Conservation (phyloP, 2,113 vertebrate genomes). For the Abramis brama region DNA sequence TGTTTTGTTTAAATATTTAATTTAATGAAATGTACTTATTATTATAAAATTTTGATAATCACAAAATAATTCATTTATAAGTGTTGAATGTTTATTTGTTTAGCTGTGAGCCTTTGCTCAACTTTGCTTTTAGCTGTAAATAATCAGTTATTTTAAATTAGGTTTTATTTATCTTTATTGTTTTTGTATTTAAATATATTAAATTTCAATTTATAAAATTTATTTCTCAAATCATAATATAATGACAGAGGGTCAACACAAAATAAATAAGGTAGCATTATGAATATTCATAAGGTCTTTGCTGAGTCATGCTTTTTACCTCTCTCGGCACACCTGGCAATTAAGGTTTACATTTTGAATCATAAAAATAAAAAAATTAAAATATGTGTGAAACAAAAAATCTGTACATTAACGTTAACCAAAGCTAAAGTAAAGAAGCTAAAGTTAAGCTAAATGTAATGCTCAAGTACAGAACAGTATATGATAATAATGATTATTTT, state of each 20-base stretch:
- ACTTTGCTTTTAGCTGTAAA: background rate
- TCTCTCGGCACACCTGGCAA: background rate
- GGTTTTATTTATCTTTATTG: too few species aligned
- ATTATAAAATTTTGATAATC: background rate
- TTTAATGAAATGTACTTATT: background rate
- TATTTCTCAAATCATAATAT: background rate
- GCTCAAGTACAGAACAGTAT: background rate
- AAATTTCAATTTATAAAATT: background rate
- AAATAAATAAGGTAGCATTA: background rate
- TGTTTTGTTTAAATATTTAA: background rate
- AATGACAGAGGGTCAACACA: background rate
- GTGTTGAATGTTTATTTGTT: too few species aligned
- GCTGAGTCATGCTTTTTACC: conserved; percentile 5
- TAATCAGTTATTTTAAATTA: too few species aligned
- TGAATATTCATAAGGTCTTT: conserved; percentile 19
- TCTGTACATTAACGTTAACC: background rate
- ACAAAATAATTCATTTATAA: background rate
- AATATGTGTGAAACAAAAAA: background rate
- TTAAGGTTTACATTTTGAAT: background rate
- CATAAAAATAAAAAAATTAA: background rate
- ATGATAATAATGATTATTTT: background rate
- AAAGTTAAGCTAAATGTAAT: background rate
- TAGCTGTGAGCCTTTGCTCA: background rate
- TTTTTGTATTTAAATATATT: background rate
- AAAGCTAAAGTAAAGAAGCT: background rate